Conservation (phyloP, 2,113 vertebrate genomes). For the Anhinga anhinga region DNA sequence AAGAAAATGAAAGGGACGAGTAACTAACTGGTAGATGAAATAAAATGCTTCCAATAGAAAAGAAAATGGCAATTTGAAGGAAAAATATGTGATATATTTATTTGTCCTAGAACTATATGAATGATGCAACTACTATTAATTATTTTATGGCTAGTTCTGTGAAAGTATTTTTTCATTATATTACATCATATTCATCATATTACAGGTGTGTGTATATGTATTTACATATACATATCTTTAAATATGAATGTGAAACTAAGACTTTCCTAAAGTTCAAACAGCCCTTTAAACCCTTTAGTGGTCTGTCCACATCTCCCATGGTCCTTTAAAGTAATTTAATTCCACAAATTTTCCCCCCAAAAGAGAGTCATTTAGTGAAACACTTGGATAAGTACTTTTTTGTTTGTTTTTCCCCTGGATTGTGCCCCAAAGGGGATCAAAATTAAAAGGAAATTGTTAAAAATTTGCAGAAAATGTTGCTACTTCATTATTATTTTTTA, state of each 20-base stretch:
- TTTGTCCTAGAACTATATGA: neutral
- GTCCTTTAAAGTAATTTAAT: neutral
- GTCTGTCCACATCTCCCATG: neutral
- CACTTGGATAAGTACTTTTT: neutral
- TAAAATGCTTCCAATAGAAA: neutral
- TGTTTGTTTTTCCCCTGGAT: neutral
- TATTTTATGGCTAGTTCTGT: neutral
- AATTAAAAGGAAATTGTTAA: neutral
- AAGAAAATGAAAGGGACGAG: neutral
- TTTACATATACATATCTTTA: neutral
- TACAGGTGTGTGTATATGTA: neutral
- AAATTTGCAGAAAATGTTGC: neutral
- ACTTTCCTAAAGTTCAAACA: neutral
- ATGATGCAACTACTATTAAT: accelerated
- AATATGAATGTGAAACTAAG: neutral
- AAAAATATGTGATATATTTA: neutral
- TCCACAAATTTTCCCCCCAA: neutral
- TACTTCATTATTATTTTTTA: neutral
- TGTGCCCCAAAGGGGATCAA: neutral
- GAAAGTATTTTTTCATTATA: neutral
- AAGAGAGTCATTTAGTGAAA: neutral
- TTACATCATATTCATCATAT: neutral
- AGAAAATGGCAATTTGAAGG: neutral
- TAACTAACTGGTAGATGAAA: neutral
- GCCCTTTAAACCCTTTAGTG: neutral